Evolutionary conservation across 1,140 invertebrate species (phyloP).

Genomic region (Pygmarrhopalites habei): DNA sequence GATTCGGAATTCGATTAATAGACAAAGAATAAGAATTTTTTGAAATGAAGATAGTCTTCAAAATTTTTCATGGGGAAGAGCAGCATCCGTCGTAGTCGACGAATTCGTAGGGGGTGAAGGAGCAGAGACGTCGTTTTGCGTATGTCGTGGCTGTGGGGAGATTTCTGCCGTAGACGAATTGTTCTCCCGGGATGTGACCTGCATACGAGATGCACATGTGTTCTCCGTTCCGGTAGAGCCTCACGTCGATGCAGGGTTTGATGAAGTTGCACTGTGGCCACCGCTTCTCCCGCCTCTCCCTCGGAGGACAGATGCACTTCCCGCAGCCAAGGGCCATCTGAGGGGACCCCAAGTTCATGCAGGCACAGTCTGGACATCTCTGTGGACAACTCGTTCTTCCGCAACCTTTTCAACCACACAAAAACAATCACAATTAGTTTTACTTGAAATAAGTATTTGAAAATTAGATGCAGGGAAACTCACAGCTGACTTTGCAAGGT

Average conservation of each 20-base stretch:
- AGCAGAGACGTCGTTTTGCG: conserved; percentile 23
- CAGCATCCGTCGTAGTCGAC: conserved; percentile 32
- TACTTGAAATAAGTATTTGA: no score
- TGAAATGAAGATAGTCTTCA: not conserved
- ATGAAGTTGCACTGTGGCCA: conserved; percentile 37
- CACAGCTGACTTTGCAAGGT: conserved; percentile 8
- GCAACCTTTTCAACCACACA: not conserved
- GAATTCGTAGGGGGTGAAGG: conserved; percentile 31
- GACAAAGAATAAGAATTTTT: no score
- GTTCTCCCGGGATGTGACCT: conserved; percentile 35
- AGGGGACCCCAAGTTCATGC: conserved; percentile 12
- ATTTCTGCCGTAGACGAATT: conserved; percentile 24
- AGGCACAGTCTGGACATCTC: conserved; percentile 3
- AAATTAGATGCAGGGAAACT: not conserved
- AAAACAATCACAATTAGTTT: no score
- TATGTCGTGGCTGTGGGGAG: conserved; percentile 29
- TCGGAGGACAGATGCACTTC: conserved; percentile 14
- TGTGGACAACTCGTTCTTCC: not conserved
- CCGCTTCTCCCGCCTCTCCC: conserved; percentile 23
- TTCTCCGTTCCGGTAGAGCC: conserved; percentile 33
- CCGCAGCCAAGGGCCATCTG: conserved; percentile 9
- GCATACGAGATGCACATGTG: conserved; percentile 31
- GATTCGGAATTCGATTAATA: no score
- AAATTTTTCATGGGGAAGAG: conserved; percentile 3
- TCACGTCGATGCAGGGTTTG: conserved; percentile 33